Conservation (phyloP, 2,113 vertebrate species). For the Peromyscus polionotus region DNA sequence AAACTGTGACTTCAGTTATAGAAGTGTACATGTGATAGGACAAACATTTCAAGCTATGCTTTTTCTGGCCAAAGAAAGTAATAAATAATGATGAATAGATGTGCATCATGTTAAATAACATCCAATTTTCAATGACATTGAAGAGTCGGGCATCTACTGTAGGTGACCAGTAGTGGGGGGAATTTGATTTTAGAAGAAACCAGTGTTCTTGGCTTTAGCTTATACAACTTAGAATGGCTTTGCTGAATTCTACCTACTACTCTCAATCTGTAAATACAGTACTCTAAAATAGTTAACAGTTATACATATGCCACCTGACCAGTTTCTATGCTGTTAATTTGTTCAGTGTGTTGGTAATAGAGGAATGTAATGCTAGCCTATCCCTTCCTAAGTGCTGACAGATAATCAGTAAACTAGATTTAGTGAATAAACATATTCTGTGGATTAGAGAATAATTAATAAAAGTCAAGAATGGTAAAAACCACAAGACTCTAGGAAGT, state of each 20-base stretch:
- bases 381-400: constrained; percentile 19
- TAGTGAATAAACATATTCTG: neutral
- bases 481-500: neutral
- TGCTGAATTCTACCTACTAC: neutral
- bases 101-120: constrained; percentile 28
- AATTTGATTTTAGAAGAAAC: constrained; percentile 54
- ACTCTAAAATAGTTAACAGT: constrained; percentile 13
- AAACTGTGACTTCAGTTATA: constrained; percentile 72
- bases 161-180: neutral
- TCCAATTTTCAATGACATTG: neutral
- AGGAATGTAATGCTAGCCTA: neutral
- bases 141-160: neutral
- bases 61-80: constrained; percentile 13
- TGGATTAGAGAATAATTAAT: constrained; percentile 48
- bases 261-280: constrained; percentile 2
- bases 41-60: constrained; percentile 59
- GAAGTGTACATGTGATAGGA: constrained; percentile 47
- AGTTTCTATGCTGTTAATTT: neutral
- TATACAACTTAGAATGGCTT: neutral
- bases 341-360: neutral
- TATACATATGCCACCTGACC: neutral
- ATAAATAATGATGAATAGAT: constrained; percentile 67
- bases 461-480: neutral
- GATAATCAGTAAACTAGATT: neutral
- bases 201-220: neutral